Conservation (phyloP, 1,140 invertebrate genomes). For the Coenobita brevimanus region DNA sequence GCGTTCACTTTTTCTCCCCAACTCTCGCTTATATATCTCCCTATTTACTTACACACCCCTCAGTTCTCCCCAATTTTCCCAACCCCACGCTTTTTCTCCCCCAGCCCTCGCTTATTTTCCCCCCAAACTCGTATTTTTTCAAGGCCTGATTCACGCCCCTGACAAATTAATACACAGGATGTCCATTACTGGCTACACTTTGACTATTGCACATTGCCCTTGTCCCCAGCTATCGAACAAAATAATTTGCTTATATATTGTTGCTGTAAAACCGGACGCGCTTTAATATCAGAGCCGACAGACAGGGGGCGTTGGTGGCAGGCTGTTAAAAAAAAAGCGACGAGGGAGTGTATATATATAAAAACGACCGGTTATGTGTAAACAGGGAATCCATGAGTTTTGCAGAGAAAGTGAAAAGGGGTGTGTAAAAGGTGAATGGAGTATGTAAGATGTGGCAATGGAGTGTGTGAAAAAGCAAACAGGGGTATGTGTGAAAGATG, state of each 20-base stretch:
- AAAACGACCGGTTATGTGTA: background rate
- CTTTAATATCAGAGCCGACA: background rate
- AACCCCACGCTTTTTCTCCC: background rate
- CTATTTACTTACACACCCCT: background rate
- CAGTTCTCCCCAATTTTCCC: background rate
- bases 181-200: too few species aligned
- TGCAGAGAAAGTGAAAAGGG: background rate
- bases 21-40: background rate
- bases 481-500: background rate
- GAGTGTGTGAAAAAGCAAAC: background rate
- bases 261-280: too few species aligned
- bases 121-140: too few species aligned
- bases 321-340: background rate
- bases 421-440: background rate
- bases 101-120: too few species aligned
- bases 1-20: background rate
- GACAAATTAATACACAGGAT: too few species aligned
- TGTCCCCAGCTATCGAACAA: too few species aligned
- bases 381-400: background rate
- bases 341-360: background rate
- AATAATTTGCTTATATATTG: too few species aligned
- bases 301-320: too few species aligned
- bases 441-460: too few species aligned
- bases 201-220: too few species aligned
- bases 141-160: too few species aligned